These are phyloP conservation scores for Chamaedrilus cognettii DNA, from an alignment of 2,888 invertebrate species.

Conservation along the genomic window DNA sequence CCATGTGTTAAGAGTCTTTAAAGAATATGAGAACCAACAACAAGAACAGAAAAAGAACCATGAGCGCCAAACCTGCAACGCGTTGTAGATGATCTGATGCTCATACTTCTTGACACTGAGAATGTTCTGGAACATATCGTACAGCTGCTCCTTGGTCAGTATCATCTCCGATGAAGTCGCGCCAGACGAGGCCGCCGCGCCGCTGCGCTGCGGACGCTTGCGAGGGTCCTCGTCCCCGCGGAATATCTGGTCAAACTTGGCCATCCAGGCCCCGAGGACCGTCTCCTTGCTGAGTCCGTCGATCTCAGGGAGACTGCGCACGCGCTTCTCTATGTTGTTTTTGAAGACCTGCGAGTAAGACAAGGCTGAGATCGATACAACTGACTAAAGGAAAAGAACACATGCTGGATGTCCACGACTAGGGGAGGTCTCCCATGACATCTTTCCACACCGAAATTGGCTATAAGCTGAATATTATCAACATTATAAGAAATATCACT, in stretches of 20 bases:
- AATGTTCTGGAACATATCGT: slow-evolving; percentile 99
- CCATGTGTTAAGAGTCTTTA: too few relatives aligned
- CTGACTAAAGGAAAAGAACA: too few relatives aligned
- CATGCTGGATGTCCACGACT: too few relatives aligned
- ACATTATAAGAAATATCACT: too few relatives aligned
- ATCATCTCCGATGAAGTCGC: slow-evolving; percentile 71
- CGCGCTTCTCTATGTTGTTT: slow-evolving; percentile 98
- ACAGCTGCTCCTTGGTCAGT: slow-evolving; percentile 97
- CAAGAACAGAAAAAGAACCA: too few relatives aligned
- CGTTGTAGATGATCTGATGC: slow-evolving; percentile 98
- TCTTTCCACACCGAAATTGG: too few relatives aligned
- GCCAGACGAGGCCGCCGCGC: slow-evolving; percentile 47
- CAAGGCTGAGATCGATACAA: slow-evolving; percentile 98
- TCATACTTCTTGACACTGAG: slow-evolving; percentile 99
- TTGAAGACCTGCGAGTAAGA: too few relatives aligned
- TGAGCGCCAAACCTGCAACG: slow-evolving; percentile 91
- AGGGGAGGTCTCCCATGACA: too few relatives aligned
- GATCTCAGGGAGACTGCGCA: slow-evolving; percentile 92
- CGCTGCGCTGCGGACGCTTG: slow-evolving; percentile 67
- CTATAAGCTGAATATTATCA: too few relatives aligned
- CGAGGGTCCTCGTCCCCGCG: slow-evolving; percentile 64
- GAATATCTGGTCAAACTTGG: slow-evolving; percentile 96
- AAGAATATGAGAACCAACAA: too few relatives aligned
- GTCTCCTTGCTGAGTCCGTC: slow-evolving; percentile 99
- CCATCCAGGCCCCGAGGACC: slow-evolving; percentile 98